Evolutionary conservation across 2,113 vertebrate genomes (phyloP).

Genomic region (Ceuthmochares aereus): DNA sequence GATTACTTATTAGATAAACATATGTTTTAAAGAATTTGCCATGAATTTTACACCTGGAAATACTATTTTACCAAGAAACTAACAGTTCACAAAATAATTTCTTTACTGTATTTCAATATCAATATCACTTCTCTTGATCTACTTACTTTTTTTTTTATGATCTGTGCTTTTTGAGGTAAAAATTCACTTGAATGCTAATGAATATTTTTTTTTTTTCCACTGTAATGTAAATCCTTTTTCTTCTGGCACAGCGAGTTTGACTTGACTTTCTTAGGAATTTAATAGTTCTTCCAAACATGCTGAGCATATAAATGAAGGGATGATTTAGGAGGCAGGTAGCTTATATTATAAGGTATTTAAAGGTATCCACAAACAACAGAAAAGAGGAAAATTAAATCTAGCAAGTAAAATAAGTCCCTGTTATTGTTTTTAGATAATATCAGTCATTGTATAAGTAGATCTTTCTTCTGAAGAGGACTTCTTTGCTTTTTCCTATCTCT

Average conservation of each 20-base stretch:
- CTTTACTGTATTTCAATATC: not conserved
- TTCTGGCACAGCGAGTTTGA: constrained; percentile 20
- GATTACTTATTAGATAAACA: not conserved
- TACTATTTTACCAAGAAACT: not conserved
- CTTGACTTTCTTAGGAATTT: constrained; percentile 12
- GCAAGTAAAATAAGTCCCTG: not conserved
- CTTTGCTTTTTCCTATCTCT: constrained; percentile 19
- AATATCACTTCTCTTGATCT: not conserved
- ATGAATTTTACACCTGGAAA: constrained; percentile 29
- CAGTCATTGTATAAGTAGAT: not conserved
- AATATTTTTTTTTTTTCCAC: constrained; percentile 26
- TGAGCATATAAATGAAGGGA: not conserved
- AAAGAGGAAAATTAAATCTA: not conserved
- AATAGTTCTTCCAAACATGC: constrained; percentile 14
- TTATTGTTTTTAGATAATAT: not conserved
- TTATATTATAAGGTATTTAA: not conserved
- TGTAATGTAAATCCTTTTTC: constrained; percentile 1
- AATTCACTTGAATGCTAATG: not conserved
- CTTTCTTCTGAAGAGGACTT: not conserved
- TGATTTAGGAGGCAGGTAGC: constrained; percentile 15
- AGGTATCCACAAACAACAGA: not conserved
- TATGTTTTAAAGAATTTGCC: not conserved
- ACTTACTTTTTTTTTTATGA: not conserved
- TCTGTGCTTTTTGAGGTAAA: constrained; percentile 25
- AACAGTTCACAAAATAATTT: not conserved